Evolutionary conservation across 2,888 invertebrate genomes (phyloP).

Genomic region (Drosophila macrospina): DNA sequence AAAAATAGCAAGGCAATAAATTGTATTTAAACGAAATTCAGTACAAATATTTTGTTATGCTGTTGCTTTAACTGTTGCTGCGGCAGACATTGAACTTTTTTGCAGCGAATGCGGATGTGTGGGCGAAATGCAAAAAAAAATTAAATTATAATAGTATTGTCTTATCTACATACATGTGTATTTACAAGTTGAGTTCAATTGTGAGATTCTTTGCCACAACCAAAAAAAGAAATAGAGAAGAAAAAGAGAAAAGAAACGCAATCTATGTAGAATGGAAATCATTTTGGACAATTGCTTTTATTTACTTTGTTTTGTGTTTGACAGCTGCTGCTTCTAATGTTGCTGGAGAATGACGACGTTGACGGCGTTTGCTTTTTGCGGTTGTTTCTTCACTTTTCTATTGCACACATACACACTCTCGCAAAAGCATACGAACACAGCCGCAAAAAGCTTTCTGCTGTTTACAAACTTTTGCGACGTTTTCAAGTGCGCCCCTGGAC

Average conservation of each 20-base stretch:
- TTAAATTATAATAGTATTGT: not conserved
- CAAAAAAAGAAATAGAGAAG: not conserved
- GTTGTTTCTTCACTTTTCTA: constrained; percentile 63
- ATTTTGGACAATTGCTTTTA: constrained; percentile 50
- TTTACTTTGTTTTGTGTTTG: constrained; percentile 68
- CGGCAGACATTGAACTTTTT: constrained; percentile 75
- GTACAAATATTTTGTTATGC: constrained; percentile 45
- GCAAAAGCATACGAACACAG: constrained; percentile 45
- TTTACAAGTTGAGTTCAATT: too few species aligned
- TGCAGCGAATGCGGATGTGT: constrained; percentile 46
- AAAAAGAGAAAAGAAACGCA: not conserved
- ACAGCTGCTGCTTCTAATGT: constrained; percentile 57
- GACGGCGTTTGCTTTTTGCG: constrained; percentile 48
- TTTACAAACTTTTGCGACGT: constrained; percentile 81
- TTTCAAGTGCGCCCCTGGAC: constrained; percentile 74
- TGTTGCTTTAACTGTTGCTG: constrained; percentile 27
- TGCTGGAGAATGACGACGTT: constrained; percentile 37
- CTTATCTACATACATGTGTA: too few species aligned
- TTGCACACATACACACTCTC: constrained; percentile 46
- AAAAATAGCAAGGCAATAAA: constrained; percentile 44
- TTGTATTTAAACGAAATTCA: constrained; percentile 57
- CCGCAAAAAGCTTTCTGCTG: constrained; percentile 68
- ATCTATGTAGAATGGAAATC: constrained; percentile 28
- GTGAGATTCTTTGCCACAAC: constrained; percentile 24
- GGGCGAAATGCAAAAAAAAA: constrained; percentile 43